These are phyloP conservation scores for Marasmarcha lunaedactyla DNA, from an alignment of 2,888 invertebrate species.

Conservation along the genomic window DNA sequence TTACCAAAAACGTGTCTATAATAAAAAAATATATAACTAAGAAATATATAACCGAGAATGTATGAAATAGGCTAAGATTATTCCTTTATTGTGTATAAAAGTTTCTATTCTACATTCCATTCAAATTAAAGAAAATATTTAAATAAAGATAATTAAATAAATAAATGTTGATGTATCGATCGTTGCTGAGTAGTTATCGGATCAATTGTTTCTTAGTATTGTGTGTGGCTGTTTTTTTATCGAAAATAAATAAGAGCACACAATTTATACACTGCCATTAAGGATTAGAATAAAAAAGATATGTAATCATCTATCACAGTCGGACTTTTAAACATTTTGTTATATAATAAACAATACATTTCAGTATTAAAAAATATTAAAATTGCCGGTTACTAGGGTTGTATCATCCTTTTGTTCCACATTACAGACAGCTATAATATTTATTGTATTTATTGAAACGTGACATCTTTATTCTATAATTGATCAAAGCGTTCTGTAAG, in stretches of 20 bases:
- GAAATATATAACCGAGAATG: too few relatives aligned
- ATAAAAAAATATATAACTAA: neutral
- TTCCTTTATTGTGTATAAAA: neutral
- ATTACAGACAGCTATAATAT: too few relatives aligned
- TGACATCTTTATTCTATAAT: too few relatives aligned
- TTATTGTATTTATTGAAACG: too few relatives aligned
- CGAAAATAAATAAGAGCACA: conserved; percentile 32
- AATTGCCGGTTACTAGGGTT: too few relatives aligned
- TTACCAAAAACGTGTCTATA: too few relatives aligned
- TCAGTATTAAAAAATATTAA: too few relatives aligned
- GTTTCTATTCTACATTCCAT: neutral
- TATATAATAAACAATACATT: too few relatives aligned
- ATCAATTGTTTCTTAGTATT: conserved; percentile 58
- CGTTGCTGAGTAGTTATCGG: conserved; percentile 27
- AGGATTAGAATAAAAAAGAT: conserved; percentile 20
- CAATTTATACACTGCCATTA: conserved; percentile 49
- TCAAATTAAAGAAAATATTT: conserved; percentile 20
- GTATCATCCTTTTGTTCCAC: too few relatives aligned
- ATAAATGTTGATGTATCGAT: conserved; percentile 30
- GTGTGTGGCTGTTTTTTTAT: conserved; percentile 21
- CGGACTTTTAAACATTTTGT: neutral
- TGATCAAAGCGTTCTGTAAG: too few relatives aligned
- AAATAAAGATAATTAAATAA: conserved; percentile 14
- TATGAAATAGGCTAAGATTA: neutral
- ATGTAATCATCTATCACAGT: neutral